Conservation (phyloP, 2,797 vertebrate species). For the Scleropages formosus region DNA sequence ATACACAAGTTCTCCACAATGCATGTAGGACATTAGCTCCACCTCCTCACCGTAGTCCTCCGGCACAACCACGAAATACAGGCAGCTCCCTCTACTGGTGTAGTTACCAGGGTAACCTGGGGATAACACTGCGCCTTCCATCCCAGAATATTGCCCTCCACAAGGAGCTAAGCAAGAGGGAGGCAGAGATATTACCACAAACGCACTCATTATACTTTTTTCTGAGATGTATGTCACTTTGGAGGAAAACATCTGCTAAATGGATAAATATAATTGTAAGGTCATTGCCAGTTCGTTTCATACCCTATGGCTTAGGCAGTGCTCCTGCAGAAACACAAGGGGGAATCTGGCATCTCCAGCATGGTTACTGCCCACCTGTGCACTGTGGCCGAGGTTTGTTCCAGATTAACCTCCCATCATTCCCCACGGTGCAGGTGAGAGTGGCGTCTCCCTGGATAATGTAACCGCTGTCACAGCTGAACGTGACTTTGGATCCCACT, state of each 20-base stretch:
- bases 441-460: constrained; percentile 84
- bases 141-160: constrained; percentile 88
- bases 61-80: constrained; percentile 89
- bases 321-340: too few relatives aligned
- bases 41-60: constrained; percentile 85
- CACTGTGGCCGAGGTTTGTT: constrained; percentile 88
- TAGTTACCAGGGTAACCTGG: constrained; percentile 95
- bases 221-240: too few relatives aligned
- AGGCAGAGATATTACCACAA: constrained; percentile 27
- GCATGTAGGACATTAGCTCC: too few relatives aligned
- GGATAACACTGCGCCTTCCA: constrained; percentile 91
- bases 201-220: too few relatives aligned
- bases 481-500: constrained; percentile 86
- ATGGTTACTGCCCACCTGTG: constrained; percentile 71
- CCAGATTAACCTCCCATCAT: constrained; percentile 89
- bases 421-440: constrained; percentile 89
- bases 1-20: too few relatives aligned
- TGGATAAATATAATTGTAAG: too few relatives aligned
- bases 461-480: constrained; percentile 92
- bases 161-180: constrained; percentile 81
- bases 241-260: too few relatives aligned
- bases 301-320: too few relatives aligned
- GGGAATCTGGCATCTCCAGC: too few relatives aligned
- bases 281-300: too few relatives aligned
- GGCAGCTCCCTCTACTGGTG: constrained; percentile 82